A percentile compares a stretch with the other conserved stretches of the same genome.
Evolutionary conservation across 2,888 invertebrate species (phyloP).

Genomic region (Ptilodon capucinus): DNA sequence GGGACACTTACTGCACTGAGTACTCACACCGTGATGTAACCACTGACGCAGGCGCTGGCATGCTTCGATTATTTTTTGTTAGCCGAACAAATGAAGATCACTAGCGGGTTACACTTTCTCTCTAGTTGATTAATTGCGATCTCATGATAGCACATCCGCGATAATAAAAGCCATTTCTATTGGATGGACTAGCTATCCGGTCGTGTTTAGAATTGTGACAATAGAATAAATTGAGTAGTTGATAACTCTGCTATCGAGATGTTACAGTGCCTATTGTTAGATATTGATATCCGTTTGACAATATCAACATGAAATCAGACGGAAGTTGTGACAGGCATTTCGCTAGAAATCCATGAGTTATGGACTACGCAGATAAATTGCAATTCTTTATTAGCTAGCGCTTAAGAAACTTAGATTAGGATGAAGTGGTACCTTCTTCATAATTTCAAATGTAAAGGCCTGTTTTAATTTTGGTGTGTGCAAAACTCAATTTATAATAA

Average conservation of each 20-base stretch:
- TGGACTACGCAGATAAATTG: neutral
- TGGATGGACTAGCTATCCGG: neutral
- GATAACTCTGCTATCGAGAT: neutral
- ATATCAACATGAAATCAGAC: neutral
- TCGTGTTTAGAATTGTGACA: neutral
- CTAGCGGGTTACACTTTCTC: constrained; percentile 38
- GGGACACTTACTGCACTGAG: constrained; percentile 19
- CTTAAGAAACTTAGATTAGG: neutral
- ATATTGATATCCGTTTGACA: neutral
- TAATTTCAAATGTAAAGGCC: neutral
- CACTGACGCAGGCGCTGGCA: constrained; percentile 54
- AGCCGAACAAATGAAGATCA: constrained; percentile 51
- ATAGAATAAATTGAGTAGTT: neutral
- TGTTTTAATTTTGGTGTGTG: too few species aligned
- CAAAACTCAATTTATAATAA: too few species aligned
- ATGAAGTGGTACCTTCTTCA: too few species aligned
- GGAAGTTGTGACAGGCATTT: neutral
- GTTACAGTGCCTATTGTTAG: neutral
- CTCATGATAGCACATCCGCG: constrained; percentile 5
- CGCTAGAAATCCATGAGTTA: neutral
- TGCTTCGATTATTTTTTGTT: constrained; percentile 51
- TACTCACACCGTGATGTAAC: constrained; percentile 49
- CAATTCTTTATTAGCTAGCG: neutral
- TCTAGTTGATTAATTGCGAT: constrained; percentile 26
- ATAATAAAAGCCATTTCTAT: neutral